Conservation (phyloP, 2,797 vertebrate genomes). For the Morus bassanus region DNA sequence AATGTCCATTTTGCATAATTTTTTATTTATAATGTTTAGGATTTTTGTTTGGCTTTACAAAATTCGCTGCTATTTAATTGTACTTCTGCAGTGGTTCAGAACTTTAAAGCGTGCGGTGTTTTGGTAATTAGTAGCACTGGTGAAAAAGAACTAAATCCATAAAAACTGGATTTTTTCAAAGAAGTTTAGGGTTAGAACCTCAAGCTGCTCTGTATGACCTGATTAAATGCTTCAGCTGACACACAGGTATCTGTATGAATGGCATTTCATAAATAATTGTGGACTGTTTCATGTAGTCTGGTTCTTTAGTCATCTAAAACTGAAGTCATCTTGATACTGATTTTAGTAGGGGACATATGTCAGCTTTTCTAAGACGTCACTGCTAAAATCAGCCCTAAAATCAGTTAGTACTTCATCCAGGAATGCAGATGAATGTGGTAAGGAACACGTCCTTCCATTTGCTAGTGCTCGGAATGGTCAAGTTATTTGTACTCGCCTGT, state of each 20-base stretch:
- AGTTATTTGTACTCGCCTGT: neutral
- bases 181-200: neutral
- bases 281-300: neutral
- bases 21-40: neutral
- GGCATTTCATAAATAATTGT: neutral
- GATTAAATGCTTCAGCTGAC: neutral
- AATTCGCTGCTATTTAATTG: neutral
- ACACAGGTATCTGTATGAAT: neutral
- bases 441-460: neutral
- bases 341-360: neutral
- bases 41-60: neutral
- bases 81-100: neutral
- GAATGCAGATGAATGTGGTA: neutral
- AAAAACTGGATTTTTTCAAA: neutral
- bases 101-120: neutral
- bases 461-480: neutral
- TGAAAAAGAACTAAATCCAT: neutral
- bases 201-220: neutral
- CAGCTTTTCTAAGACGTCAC: neutral
- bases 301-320: neutral
- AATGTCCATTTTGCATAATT: neutral
- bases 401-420: neutral
- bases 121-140: neutral
- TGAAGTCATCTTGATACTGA: neutral
- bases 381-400: neutral